Base-by-base conservation (phyloP, 2,797 vertebrate species). In the Arnoldichthys spilopterus region DNA sequence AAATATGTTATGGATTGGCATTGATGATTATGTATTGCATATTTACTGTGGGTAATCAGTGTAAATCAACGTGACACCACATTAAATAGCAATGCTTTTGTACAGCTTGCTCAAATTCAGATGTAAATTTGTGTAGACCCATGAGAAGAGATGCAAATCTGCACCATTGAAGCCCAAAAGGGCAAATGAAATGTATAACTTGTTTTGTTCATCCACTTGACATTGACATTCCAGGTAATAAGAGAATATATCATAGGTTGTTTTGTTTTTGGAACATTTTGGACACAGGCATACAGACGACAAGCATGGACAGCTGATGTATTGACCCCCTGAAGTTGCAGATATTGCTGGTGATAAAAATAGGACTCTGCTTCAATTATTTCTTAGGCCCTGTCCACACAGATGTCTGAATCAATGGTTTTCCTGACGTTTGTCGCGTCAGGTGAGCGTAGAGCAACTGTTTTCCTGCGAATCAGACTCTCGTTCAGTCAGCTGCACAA, bases 31-130 rank as follows among this genome's bases (percentile, higher is more conserved):
- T n/a, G 71, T 32, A 20, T 72, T n/a, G 40, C 40, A 51, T 74
- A 51, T 79, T 79, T 68, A 79, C 71, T 68, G 62, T 28, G 40
- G 28, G 58, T 68, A 74, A 79, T 79, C 71, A 74, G 71, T 37
- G 78, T 74, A 79, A 79, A 74, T 79, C 78, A 79, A 69, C 63
- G 22, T 45, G 71, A 74, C 71, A 58, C 15, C 34, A 51, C 71
- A 56, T 68, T 64, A 68, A 59, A 47, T 51, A 59, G 56, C 43
- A 32, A 7, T 2, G 37, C 63, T 34, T 24, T 73, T 26, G 20
- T 47, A 28, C 49, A 69, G 45, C 51, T 54, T 71, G 53, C 30
- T 22, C 30, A 22, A 34, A 59, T 40, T 59, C 56, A n/a, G 22
- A 37, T 20, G 26, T 30, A 20, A 53, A 28, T 6, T 43, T 58